These are phyloP conservation scores for Byasa hedistus DNA, from an alignment of 2,888 invertebrate genomes.

Conservation along the genomic window DNA sequence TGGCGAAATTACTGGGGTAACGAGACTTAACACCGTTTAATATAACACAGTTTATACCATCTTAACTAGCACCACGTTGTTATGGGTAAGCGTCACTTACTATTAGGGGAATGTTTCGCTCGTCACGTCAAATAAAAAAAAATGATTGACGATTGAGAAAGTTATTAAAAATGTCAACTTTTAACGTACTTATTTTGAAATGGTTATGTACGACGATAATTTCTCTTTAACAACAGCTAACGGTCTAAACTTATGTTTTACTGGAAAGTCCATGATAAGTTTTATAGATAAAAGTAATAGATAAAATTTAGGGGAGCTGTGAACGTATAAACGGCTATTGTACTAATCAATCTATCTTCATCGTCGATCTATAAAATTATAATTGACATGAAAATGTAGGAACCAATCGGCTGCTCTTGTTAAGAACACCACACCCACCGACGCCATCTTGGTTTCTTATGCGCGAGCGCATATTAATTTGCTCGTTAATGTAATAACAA, in stretches of 20 bases:
- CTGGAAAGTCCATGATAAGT: neutral
- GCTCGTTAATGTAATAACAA: slow-evolving; percentile 41
- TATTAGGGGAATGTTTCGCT: too few relatives aligned
- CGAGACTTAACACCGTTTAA: too few relatives aligned
- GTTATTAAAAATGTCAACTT: too few relatives aligned
- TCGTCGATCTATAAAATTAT: slow-evolving; percentile 40
- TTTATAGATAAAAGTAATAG: neutral
- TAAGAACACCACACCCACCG: slow-evolving; percentile 64
- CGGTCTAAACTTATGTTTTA: neutral
- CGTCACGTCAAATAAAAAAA: too few relatives aligned
- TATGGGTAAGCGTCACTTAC: too few relatives aligned
- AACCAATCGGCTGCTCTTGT: slow-evolving; percentile 62
- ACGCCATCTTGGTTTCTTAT: slow-evolving; percentile 62
- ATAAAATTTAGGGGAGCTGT: slow-evolving; percentile 22
- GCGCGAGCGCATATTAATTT: slow-evolving; percentile 62
- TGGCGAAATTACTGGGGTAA: too few relatives aligned
- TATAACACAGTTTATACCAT: too few relatives aligned
- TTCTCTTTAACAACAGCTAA: neutral
- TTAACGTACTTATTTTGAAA: too few relatives aligned
- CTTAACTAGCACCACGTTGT: too few relatives aligned
- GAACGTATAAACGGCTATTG: slow-evolving; percentile 35
- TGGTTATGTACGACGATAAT: neutral
- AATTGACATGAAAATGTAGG: slow-evolving; percentile 45
- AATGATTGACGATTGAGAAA: too few relatives aligned
- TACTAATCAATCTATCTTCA: slow-evolving; percentile 49